Conservation (phyloP, 1,140 invertebrate genomes). For the Microplitis mediator region DNA sequence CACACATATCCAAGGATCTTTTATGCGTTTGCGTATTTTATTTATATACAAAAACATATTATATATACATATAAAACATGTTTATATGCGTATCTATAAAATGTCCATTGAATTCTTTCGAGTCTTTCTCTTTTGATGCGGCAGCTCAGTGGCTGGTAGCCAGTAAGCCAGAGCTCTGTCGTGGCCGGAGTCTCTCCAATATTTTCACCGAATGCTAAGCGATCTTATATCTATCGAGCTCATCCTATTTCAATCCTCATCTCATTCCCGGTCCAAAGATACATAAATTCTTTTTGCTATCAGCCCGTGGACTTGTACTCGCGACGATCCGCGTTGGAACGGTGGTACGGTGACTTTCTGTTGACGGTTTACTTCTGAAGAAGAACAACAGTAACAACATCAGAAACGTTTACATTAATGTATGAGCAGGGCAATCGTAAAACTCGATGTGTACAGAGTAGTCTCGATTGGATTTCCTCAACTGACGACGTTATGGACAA, state of each 20-base stretch:
- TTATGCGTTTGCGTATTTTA: too few relatives aligned
- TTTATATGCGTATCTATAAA: neutral
- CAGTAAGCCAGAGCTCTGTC: too few relatives aligned
- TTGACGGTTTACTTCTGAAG: neutral
- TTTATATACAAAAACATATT: too few relatives aligned
- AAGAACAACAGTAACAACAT: neutral
- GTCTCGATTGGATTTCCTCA: slow-evolving; percentile 43
- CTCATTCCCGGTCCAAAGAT: neutral
- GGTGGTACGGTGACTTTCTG: neutral
- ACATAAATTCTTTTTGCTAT: neutral
- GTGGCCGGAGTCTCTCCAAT: neutral
- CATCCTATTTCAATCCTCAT: neutral
- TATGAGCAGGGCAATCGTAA: slow-evolving; percentile 56
- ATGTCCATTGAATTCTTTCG: neutral
- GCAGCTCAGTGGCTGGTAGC: too few relatives aligned
- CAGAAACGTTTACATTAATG: slow-evolving; percentile 52
- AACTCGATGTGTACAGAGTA: slow-evolving; percentile 56
- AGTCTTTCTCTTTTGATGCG: neutral
- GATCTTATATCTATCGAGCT: neutral
- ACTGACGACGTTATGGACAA: neutral
- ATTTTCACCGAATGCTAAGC: neutral
- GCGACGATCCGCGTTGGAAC: too few relatives aligned
- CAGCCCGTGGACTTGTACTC: neutral
- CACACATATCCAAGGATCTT: too few relatives aligned
- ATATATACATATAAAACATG: too few relatives aligned